These are phyloP conservation scores for Sporophila hypoxantha DNA, from an alignment of 2,113 vertebrate genomes.

Conservation along the genomic window DNA sequence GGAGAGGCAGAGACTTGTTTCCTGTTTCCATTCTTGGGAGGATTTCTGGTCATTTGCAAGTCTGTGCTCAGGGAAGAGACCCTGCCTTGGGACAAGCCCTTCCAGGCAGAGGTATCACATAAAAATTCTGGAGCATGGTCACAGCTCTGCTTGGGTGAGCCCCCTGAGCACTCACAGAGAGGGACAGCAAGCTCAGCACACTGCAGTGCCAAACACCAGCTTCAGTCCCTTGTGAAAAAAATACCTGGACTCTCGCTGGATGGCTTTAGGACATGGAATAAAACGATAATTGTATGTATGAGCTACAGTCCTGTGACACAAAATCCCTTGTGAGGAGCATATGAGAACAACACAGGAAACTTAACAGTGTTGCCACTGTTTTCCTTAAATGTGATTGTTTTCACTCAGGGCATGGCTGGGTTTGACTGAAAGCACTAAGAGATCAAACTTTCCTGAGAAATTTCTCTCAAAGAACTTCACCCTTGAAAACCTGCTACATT, in stretches of 20 bases:
- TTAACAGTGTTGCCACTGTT: background rate
- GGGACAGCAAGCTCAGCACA: background rate
- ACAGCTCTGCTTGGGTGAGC: background rate
- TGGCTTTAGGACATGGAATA: background rate
- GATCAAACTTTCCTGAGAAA: background rate
- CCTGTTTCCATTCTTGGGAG: background rate
- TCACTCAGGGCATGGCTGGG: background rate
- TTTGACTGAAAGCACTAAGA: background rate
- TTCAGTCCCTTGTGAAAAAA: background rate
- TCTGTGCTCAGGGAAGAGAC: background rate
- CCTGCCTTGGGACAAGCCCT: background rate
- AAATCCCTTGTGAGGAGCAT: background rate
- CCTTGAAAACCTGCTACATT: background rate
- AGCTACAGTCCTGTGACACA: background rate
- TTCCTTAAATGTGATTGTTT: background rate
- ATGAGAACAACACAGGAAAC: background rate
- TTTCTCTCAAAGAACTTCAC: background rate
- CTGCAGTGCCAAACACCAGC: background rate
- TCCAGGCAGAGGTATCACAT: background rate
- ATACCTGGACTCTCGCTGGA: background rate
- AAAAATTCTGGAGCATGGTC: background rate
- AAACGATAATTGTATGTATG: rapidly evolving
- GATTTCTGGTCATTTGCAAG: background rate
- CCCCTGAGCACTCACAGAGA: rapidly evolving
- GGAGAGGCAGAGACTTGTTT: background rate